Evolutionary conservation across 1,140 invertebrate species (phyloP), one percentile per base, ranked within the genome.

Genomic region (Cydia amplana): DNA sequence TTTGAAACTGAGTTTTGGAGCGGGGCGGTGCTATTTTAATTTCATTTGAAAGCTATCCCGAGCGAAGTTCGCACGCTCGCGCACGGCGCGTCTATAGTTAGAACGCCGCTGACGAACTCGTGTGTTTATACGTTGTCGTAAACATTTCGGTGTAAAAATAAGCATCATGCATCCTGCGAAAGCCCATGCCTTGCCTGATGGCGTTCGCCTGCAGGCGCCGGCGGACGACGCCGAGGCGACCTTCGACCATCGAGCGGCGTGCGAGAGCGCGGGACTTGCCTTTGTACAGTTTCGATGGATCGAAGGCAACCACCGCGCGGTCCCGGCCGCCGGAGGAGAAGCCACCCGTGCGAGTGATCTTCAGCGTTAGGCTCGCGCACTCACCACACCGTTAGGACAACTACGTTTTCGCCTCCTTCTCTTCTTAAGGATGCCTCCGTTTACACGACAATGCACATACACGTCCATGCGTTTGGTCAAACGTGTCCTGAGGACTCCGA

Each of bases 331-430:
- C n/a, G 32, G 6, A 40, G 28, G n/a, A 40, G n/a, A 40, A 40
- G 65, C 65, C 36, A 40, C 65, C 28, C 12, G 65, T 43, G 65
- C 36, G 16, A 32, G 36, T 70, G 16, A 70, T 70, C 32, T 43
- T 70, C 65, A 40, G 65, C 43, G 82, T 89, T 88, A 89, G 49
- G 83, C 82, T 79, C 55, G 20, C 55, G 77, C 85, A 93, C 91
- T 93, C 91, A 93, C 91, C 91, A 93, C 86, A 85, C 88, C 82
- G 80, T 91, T 91, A 92, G 85, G 77, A 84, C 84, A 86, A 80
- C 79, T 79, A 82, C 78, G 70, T 84, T 79, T 74, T 64, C 84
- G 82, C 72, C 82, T 86, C 73, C 80, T 81, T 75, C 83, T 81
- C 60, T 82, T 86, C 82, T 82, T 86, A 76, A 88, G 83, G 46